phyloP scores from a whole-genome alignment of 1,140 invertebrate genomes.

The Zaprionus gabonicus region DNA sequence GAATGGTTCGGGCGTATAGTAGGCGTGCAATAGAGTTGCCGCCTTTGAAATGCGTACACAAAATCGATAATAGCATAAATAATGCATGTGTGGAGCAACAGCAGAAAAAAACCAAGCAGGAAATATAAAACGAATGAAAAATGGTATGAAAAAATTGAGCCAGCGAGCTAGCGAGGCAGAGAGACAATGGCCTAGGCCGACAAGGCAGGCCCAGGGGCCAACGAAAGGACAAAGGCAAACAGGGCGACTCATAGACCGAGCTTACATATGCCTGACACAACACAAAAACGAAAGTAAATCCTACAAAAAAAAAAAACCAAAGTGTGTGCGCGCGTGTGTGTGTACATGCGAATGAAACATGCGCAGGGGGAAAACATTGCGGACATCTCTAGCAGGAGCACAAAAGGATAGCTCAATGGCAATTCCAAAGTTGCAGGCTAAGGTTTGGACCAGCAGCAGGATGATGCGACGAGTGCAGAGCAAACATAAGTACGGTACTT shows the following conservation, averaged over 20 bases:
- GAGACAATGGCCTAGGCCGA: conserved; percentile 71
- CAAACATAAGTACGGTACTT: conserved; percentile 59
- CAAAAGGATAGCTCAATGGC: conserved; percentile 74
- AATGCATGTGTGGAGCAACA: conserved; percentile 63
- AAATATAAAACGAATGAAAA: conserved; percentile 27
- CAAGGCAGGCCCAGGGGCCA: conserved; percentile 59
- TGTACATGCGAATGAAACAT: conserved; percentile 28
- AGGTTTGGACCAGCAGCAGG: conserved; percentile 15
- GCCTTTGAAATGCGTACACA: conserved; percentile 60
- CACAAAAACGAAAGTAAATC: conserved; percentile 61
- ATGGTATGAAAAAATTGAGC: neutral
- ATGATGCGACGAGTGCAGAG: conserved; percentile 64
- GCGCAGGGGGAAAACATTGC: conserved; percentile 20
- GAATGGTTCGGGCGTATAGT: neutral
- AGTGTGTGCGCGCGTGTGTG: conserved; percentile 10
- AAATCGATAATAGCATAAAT: conserved; percentile 83
- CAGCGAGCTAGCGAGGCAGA: conserved; percentile 2
- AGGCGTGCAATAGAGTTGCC: conserved; percentile 34
- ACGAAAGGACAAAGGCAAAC: conserved; percentile 62
- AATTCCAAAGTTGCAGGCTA: conserved; percentile 59
- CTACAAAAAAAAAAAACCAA: conserved; percentile 24
- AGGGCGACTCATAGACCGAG: conserved; percentile 40
- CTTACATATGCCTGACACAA: conserved; percentile 68
- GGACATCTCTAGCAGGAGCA: conserved; percentile 53
- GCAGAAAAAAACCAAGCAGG: conserved; percentile 27